These are phyloP conservation scores for Amblyopsis hoosieri DNA, from an alignment of 2,797 vertebrate species.

Conservation along the genomic window DNA sequence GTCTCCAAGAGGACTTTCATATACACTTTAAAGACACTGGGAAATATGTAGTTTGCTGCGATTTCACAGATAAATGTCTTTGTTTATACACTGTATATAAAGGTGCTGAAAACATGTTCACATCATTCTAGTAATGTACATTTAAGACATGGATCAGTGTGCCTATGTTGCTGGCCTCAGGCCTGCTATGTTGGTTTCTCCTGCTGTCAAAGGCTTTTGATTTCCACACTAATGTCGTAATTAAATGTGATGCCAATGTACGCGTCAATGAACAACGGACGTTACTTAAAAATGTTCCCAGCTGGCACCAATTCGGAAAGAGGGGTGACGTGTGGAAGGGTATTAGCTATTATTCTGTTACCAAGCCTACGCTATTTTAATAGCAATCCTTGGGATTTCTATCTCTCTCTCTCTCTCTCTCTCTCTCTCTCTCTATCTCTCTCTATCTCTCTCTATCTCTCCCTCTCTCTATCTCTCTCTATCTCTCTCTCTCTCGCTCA, in stretches of 20 bases:
- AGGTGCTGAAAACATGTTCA: too few relatives aligned
- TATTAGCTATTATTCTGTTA: background rate
- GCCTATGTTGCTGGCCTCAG: background rate
- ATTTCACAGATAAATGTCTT: too few relatives aligned
- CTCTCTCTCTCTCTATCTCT: constrained; percentile 2
- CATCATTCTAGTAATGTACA: too few relatives aligned
- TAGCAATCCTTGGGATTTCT: background rate
- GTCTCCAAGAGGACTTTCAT: background rate
- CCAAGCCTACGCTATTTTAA: constrained; percentile 2
- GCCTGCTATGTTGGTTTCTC: background rate
- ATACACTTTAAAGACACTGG: too few relatives aligned
- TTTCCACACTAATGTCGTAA: background rate
- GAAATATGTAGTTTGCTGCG: too few relatives aligned
- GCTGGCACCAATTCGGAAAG: background rate
- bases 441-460: background rate
- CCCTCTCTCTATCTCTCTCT: too few relatives aligned
- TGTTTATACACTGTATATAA: too few relatives aligned
- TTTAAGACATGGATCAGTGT: too few relatives aligned
- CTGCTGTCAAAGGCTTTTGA: background rate
- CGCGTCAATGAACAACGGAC: background rate
- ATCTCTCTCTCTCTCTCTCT: constrained; percentile 4
- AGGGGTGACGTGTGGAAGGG: background rate
- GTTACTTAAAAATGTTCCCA: background rate
- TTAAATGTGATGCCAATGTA: background rate
- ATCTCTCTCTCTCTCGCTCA: background rate